Base-by-base conservation (phyloP, 2,888 invertebrate genomes). In the Lapara coniferarum region DNA sequence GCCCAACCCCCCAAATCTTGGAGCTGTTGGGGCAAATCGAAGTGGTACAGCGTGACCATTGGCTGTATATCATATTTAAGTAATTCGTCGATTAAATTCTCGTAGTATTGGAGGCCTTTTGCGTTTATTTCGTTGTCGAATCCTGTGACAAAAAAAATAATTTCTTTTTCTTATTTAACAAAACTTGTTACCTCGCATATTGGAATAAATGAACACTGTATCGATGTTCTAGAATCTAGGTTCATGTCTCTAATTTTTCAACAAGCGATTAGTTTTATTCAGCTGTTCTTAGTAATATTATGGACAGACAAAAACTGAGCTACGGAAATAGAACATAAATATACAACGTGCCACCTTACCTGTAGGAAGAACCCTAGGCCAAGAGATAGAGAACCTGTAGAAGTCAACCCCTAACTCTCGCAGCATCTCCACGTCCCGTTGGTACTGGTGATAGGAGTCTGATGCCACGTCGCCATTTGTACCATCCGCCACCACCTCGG, bases 381-480 rank as follows among this genome's bases (percentile, higher is more conserved):
- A 78, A 12, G 95, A 92, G 66, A 95, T 85, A 0, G 95, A 95
- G 77, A 95, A 95, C 69, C 95, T 84, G 76, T 95, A 95, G 75
- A 89, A 90, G 70, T 95, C 85, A 0, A 94, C 92, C 0, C 93
- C 94, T 0, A 95, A 75, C 69, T 93, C 87, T n/a, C 88, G 80
- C 6, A 94, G 68, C 82, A 94, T 86, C 69, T 90, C 85, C 2
- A 95, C 90, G 70, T 95, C 94, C 53, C 95, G 93, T 73, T 92
- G 89, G 77, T 94, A 95, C 69, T 94, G 92, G 80, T 95, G 92
- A 80, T 96, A 96, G 0, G 96, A 96, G 85, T 96, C 95, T 44
- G 95, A 93, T 0, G 96, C 95, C 0, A 95, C 85, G 70, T 96
- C 96, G 0, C 95, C 96, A 59, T 94, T 95, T 2, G 89, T 89